A percentile compares a stretch with the other conserved stretches of the same genome.
phyloP scores from a whole-genome alignment of 2,797 vertebrate species.

The Poeciliopsis infans region DNA sequence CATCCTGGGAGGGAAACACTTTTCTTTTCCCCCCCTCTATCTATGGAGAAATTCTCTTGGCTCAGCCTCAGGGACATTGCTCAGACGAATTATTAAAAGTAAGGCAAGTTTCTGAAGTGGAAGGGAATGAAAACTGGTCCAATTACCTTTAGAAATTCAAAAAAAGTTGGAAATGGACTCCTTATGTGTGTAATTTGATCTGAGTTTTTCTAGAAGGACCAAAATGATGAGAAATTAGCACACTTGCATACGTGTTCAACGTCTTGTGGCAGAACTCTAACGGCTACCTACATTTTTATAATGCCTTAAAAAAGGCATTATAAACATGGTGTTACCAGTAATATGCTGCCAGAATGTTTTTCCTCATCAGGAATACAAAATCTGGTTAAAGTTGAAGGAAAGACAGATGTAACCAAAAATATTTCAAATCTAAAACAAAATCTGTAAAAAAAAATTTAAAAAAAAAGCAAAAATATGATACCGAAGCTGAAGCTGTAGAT shows the following conservation, averaged over 20 bases:
- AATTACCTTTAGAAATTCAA: background rate
- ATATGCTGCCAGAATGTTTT: background rate
- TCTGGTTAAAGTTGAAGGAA: background rate
- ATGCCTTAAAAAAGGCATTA: background rate
- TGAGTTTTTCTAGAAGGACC: background rate
- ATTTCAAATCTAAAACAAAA: background rate
- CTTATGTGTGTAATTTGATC: background rate
- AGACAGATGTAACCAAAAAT: background rate
- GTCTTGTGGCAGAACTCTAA: background rate
- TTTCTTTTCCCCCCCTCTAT: background rate
- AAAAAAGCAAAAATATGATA: background rate
- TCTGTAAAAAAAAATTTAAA: no score
- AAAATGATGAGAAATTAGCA: background rate
- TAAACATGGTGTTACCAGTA: background rate
- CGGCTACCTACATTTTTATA: background rate
- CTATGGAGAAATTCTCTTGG: slow-evolving; percentile 38
- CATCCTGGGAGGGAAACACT: slow-evolving; percentile 33
- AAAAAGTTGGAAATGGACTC: background rate
- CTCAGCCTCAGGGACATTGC: slow-evolving; percentile 31
- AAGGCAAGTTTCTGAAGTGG: background rate
- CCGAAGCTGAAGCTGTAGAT: background rate
- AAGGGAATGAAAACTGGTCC: background rate
- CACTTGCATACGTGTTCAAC: background rate
- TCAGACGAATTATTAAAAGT: background rate
- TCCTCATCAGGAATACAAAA: background rate